Percentiles rank a stretch among this genome's conserved stretches.
Conservation (phyloP, 2,888 invertebrate species). For the Callinectes sapidus region DNA sequence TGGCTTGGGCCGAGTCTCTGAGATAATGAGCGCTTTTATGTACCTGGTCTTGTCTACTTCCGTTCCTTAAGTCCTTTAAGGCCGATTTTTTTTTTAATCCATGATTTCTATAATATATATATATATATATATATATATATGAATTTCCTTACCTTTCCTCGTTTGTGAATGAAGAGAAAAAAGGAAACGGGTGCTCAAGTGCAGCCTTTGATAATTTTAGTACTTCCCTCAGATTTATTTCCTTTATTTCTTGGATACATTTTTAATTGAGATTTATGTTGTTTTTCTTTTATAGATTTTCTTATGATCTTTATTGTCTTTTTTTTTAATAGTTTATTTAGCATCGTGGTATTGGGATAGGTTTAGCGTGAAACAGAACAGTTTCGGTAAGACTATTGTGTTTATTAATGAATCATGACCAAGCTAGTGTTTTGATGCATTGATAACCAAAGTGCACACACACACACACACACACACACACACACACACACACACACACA, state of each 20-base stretch:
- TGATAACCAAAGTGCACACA: background rate
- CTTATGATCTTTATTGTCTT: background rate
- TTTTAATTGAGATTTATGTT: background rate
- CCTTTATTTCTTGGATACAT: background rate
- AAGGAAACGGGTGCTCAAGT: background rate
- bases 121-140: no score
- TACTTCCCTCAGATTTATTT: background rate
- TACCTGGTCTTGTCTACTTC: background rate
- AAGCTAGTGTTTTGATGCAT: background rate
- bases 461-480: no score
- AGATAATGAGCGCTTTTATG: slow-evolving; percentile 15
- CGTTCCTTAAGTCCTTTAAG: background rate
- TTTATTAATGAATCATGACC: background rate
- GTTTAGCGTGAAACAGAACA: background rate
- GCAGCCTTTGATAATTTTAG: background rate
- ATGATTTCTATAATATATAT: slow-evolving; percentile 4
- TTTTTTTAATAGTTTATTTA: background rate
- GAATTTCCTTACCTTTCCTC: background rate
- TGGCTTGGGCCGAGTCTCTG: slow-evolving; percentile 5
- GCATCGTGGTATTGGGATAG: background rate
- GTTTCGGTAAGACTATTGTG: background rate
- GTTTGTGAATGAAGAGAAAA: background rate
- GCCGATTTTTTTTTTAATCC: background rate
- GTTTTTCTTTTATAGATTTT: no score
- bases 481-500: no score